Base-by-base conservation (phyloP, 2,888 invertebrate species). In the Macaria notata region DNA sequence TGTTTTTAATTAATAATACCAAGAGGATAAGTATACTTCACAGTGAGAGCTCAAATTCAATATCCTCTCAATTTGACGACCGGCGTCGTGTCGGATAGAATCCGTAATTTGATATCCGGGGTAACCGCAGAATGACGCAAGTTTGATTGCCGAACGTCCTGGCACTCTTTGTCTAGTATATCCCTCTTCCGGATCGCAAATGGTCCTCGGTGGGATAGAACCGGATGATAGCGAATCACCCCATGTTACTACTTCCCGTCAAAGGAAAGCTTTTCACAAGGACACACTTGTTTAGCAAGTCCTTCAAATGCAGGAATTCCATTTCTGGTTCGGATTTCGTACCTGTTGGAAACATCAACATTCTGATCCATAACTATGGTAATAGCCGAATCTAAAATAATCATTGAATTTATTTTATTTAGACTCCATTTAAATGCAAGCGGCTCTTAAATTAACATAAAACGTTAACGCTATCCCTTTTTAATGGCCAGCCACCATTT, bases 191-290 rank as follows among this genome's bases (percentile, higher is more conserved):
- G 64, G 64, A 57, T 59, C 45, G 55, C 61, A 55, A 62, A 64
- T 64, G 59, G 65, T 61, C 60, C 64, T 64, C 59, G 50, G 54
- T 71, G 70, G 76, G 74, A 75, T 70, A 70, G 59, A 71, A 65
- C 78, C 78, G 81, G 79, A 81, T 72, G 74, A 78, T 66, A 65
- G 69, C 71, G 72, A 78, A 76, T 75, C 73, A 67, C 70, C 72
- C 72, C 61, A 66, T 70, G 76, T 81, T 71, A 68, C 62, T 67
- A 75, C 76, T 73, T 83, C 80, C 82, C 70, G 70, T 54, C 56
- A 53, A 65, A 61, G 50, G 49, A 69, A 65, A 61, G 60, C 60
- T 62, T 62, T 56, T 66, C 59, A 69, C 62, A 57, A 55, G 59
- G 51, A 53, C 56, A 58, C 59, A 54, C 56, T 59, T 61, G 48